Conservation (phyloP, 2,888 invertebrate species). For the Heliconius erato region DNA sequence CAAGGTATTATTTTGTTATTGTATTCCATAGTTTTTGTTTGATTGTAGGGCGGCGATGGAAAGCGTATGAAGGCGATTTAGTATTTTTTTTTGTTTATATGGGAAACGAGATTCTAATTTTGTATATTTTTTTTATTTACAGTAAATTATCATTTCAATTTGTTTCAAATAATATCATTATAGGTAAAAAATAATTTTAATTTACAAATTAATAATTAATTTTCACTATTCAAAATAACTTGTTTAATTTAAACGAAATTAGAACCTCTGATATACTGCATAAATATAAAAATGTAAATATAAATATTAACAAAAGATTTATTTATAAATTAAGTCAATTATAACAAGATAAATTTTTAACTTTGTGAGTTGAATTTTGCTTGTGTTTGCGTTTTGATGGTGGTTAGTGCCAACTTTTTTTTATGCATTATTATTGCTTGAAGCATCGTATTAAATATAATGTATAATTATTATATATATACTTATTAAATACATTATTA, state of each 20-base stretch:
- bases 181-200: neutral
- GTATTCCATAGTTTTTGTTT: neutral
- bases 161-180: neutral
- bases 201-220: too few relatives aligned
- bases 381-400: neutral
- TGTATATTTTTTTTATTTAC: too few relatives aligned
- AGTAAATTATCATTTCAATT: too few relatives aligned
- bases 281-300: neutral
- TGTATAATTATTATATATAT: neutral
- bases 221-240: neutral
- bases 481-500: neutral
- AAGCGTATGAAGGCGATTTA: constrained; percentile 5
- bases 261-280: neutral
- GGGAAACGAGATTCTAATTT: too few relatives aligned
- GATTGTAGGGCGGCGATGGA: neutral
- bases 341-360: too few relatives aligned
- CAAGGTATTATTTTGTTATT: neutral
- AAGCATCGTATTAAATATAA: neutral
- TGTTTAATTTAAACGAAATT: neutral
- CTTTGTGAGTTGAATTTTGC: too few relatives aligned
- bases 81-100: neutral
- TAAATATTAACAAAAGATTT: neutral
- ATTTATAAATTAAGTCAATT: too few relatives aligned
- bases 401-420: constrained; percentile 16
- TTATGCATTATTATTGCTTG: neutral